phyloP scores from a whole-genome alignment of 2,113 vertebrate species.

The Nothoprocta perdicaria region DNA sequence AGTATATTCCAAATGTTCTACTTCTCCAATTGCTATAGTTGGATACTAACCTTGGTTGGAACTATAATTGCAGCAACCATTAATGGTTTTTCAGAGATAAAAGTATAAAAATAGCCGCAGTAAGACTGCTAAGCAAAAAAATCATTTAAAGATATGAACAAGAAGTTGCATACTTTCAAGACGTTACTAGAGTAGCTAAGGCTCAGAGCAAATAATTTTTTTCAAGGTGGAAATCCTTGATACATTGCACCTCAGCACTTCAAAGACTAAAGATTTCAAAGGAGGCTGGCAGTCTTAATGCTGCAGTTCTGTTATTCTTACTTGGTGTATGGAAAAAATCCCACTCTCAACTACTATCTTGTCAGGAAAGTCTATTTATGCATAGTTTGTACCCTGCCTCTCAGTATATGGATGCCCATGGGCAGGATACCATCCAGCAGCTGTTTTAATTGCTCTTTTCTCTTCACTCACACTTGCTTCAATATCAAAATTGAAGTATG shows the following conservation, averaged over 20 bases:
- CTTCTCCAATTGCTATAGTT: background rate
- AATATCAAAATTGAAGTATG: background rate
- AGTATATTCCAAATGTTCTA: background rate
- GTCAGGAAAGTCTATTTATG: background rate
- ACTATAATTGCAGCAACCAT: background rate
- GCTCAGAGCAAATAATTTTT: background rate
- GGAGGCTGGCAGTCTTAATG: background rate
- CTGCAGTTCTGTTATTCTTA: background rate
- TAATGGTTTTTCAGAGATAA: background rate
- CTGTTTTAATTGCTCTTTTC: background rate
- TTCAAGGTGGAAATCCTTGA: background rate
- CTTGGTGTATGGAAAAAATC: background rate
- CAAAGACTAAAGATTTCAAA: background rate
- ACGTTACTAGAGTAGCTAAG: background rate
- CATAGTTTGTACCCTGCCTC: background rate
- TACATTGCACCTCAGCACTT: background rate
- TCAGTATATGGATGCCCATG: background rate
- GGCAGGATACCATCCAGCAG: background rate
- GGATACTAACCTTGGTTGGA: background rate
- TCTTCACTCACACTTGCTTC: background rate
- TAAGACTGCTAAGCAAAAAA: background rate
- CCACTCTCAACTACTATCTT: background rate
- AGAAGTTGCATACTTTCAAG: background rate
- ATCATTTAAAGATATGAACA: background rate
- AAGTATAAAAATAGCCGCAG: background rate